Evolutionary conservation across 2,888 invertebrate genomes (phyloP).

Genomic region (Phragmatobia fuliginosa): DNA sequence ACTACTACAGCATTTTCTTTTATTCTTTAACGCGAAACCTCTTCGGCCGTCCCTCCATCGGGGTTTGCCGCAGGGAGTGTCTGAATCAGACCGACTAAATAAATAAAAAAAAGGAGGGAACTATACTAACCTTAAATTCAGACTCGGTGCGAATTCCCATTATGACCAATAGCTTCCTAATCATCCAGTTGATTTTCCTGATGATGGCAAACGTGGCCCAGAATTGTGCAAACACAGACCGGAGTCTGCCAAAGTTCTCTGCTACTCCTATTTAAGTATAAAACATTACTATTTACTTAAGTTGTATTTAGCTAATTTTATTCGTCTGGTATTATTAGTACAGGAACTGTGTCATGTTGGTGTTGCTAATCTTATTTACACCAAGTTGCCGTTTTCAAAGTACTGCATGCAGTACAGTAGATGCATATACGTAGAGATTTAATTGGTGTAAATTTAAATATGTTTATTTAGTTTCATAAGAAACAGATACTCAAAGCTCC

Average conservation of each 20-base stretch:
- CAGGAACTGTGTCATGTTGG: no score
- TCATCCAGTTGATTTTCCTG: conserved; percentile 92
- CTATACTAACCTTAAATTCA: conserved; percentile 81
- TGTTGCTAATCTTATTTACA: no score
- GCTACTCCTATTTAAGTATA: conserved; percentile 90
- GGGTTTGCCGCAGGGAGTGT: no score
- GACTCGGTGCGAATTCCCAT: conserved; percentile 86
- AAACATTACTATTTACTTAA: not conserved
- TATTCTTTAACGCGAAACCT: no score
- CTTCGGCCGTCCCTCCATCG: no score
- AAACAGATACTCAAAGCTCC: no score
- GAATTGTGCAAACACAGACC: conserved; percentile 94
- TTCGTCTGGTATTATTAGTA: no score
- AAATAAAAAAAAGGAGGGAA: no score
- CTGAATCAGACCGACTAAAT: no score
- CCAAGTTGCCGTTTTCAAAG: not conserved
- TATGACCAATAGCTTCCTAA: conserved; percentile 90
- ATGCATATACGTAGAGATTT: no score
- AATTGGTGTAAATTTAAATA: not conserved
- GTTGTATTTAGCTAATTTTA: not conserved
- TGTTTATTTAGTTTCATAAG: not conserved
- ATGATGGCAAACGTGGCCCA: conserved; percentile 95
- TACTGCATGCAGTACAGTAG: not conserved
- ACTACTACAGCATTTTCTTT: no score
- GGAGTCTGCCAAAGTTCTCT: conserved; percentile 95